Conservation (phyloP, 2,113 vertebrate genomes). For the Chrysemys picta region DNA sequence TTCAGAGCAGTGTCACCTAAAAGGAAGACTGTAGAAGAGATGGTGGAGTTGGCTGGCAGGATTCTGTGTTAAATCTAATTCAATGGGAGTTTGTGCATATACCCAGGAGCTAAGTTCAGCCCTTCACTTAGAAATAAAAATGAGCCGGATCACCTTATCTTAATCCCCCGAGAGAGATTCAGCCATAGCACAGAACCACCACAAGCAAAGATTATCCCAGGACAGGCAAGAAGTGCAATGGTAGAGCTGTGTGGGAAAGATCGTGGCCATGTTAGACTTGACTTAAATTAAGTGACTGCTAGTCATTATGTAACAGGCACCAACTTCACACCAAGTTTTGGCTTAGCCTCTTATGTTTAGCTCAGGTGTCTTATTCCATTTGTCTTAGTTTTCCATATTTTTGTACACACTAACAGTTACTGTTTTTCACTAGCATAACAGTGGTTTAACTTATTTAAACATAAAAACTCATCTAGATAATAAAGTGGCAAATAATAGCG, state of each 20-base stretch:
- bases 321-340: not conserved
- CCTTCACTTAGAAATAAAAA: not conserved
- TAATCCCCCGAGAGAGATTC: not conserved
- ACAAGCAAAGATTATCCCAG: not conserved
- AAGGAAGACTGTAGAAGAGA: not conserved
- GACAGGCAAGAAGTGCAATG: rapidly evolving
- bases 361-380: not conserved
- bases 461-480: not conserved
- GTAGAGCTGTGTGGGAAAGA: not conserved
- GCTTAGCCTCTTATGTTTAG: not conserved
- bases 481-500: not conserved
- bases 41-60: not conserved
- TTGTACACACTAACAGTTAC: not conserved
- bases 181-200: not conserved
- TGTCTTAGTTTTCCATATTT: not conserved
- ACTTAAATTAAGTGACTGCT: not conserved
- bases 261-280: not conserved
- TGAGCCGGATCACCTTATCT: not conserved
- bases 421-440: not conserved
- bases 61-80: not conserved
- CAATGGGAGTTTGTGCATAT: not conserved
- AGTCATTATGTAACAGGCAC: not conserved
- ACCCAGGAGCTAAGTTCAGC: not conserved
- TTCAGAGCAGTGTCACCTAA: rapidly evolving
- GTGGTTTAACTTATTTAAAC: not conserved